Conservation (phyloP, 2,797 vertebrate species). For the Smutsia temminckii region DNA sequence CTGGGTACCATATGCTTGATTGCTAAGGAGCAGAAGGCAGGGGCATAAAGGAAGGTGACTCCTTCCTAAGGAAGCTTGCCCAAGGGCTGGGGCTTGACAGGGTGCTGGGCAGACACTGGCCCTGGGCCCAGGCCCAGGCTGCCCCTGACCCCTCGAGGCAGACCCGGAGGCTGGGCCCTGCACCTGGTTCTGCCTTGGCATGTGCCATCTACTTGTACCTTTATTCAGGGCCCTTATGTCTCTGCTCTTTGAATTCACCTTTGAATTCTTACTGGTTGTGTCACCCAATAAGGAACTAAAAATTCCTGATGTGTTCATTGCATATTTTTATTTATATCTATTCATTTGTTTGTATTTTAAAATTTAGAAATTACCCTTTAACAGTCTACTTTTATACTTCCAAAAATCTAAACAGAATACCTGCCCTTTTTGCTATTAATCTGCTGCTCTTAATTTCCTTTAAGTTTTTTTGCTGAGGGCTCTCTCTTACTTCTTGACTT, state of each 20-base stretch:
- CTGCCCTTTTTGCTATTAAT: neutral
- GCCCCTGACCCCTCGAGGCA: neutral
- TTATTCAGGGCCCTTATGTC: fast-evolving
- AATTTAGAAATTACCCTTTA: neutral
- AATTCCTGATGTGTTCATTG: neutral
- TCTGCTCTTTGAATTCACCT: neutral
- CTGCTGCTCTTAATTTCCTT: neutral
- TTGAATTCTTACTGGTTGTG: neutral
- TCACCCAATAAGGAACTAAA: neutral
- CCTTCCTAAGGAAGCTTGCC: neutral
- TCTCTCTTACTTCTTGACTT: neutral
- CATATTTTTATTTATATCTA: neutral
- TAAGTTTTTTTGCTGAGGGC: neutral
- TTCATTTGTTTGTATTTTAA: neutral
- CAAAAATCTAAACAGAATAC: neutral
- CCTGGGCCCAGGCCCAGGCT: neutral
- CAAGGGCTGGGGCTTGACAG: neutral
- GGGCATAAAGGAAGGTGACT: too few species aligned
- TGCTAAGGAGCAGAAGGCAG: neutral
- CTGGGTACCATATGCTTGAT: fast-evolving
- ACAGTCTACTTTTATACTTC: neutral
- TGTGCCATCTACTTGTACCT: neutral
- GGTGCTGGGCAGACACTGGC: neutral
- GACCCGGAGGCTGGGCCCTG: too few species aligned
- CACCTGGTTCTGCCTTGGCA: neutral